Conservation (phyloP, 92 coral and sea anemone genomes). For the Heliopora coerulea region DNA sequence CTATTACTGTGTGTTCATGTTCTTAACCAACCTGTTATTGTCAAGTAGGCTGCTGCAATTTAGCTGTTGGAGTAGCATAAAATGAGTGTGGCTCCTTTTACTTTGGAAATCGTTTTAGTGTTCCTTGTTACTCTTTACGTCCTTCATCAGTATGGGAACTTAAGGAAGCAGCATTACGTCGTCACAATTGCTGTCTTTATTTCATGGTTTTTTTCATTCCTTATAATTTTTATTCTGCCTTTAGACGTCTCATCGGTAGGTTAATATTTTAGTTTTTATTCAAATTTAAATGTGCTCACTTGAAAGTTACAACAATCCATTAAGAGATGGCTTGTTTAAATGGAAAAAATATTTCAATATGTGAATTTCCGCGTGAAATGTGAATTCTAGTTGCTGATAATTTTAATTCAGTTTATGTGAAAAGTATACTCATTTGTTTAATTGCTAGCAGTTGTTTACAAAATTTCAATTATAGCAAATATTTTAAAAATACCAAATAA, state of each 20-base stretch:
- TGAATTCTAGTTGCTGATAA: no score
- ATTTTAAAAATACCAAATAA: no score
- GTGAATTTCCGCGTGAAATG: no score
- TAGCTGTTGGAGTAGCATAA: neutral
- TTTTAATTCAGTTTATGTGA: no score
- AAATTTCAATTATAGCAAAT: no score
- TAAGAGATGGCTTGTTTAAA: no score
- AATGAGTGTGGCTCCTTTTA: constrained; percentile 95
- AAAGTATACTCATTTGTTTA: no score
- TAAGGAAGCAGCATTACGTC: constrained; percentile 95
- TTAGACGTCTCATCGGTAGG: constrained; percentile 98
- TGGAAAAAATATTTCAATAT: no score
- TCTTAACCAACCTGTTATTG: neutral
- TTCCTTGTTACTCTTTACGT: constrained; percentile 80
- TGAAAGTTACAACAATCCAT: no score
- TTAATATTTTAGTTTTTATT: constrained; percentile 18
- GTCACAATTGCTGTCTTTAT: constrained; percentile 97
- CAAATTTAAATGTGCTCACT: neutral
- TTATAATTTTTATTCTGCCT: constrained; percentile 92
- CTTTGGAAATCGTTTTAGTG: constrained; percentile 84
- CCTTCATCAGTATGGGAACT: constrained; percentile 93
- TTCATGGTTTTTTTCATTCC: constrained; percentile 95
- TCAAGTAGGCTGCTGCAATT: neutral
- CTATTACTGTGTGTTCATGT: no score
- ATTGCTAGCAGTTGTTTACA: no score